phyloP scores from a whole-genome alignment of 2,888 invertebrate genomes.

The Caenorhabditis plicata region DNA sequence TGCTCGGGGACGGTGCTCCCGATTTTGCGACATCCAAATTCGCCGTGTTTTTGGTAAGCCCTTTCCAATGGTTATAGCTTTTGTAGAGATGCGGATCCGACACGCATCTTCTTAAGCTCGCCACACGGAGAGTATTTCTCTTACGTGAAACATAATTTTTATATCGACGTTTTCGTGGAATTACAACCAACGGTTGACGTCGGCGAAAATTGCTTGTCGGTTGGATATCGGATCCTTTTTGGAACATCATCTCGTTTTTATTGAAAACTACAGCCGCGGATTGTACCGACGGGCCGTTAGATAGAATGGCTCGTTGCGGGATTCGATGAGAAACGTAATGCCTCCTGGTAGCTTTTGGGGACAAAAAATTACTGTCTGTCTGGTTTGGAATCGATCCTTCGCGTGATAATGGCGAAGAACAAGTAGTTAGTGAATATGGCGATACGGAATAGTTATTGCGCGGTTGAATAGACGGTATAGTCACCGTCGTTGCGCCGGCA shows the following conservation, averaged over 20 bases:
- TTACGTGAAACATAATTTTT: conserved; percentile 63
- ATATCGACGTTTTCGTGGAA: conserved; percentile 61
- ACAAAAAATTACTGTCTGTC: conserved; percentile 11
- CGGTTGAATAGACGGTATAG: conserved; percentile 18
- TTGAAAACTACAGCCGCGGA: conserved; percentile 38
- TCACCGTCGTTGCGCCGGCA: conserved; percentile 23
- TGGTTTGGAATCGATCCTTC: conserved; percentile 3
- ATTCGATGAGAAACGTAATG: conserved; percentile 56
- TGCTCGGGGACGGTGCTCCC: conserved; percentile 16
- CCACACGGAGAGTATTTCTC: conserved; percentile 55
- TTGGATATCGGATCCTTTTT: conserved; percentile 2
- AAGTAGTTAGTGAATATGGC: conserved; percentile 23
- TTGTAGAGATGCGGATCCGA: conserved; percentile 62
- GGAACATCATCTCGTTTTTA: conserved; percentile 5
- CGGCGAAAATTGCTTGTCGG: conserved; percentile 38
- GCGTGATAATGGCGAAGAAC: conserved; percentile 20
- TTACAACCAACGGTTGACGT: conserved; percentile 60
- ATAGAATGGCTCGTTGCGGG: conserved; percentile 50
- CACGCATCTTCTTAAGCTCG: conserved; percentile 51
- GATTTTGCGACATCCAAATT: no score
- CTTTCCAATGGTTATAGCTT: conserved; percentile 59
- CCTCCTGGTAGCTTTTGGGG: conserved; percentile 28
- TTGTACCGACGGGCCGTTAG: conserved; percentile 44
- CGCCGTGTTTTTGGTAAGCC: no score
- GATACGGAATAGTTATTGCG: background rate